These are phyloP conservation scores for Lateolabrax maculatus DNA, from an alignment of 2,797 vertebrate species.

Conservation along the genomic window DNA sequence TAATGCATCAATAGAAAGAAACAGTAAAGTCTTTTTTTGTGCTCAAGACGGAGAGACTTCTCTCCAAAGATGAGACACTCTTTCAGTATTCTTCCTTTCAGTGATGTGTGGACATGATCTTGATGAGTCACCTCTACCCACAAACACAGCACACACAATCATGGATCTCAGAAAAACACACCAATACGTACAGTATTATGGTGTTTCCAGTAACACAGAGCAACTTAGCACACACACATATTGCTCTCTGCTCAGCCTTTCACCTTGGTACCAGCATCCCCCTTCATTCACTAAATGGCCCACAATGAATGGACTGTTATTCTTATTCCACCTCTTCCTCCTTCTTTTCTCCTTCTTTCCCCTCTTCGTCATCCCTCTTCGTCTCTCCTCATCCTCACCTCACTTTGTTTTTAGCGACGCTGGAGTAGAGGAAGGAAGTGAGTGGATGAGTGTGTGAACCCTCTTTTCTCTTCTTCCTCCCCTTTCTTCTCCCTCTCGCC, in stretches of 20 bases:
- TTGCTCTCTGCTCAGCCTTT: slow-evolving; percentile 56
- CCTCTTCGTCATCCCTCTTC: slow-evolving; percentile 48
- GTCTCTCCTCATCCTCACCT: slow-evolving; percentile 43
- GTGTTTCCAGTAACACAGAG: not conserved
- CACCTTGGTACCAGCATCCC: slow-evolving; percentile 69
- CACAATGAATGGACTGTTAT: slow-evolving; percentile 77
- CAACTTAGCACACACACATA: not conserved
- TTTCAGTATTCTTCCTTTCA: slow-evolving; percentile 50
- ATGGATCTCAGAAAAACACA: not conserved
- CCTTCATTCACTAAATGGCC: slow-evolving; percentile 76
- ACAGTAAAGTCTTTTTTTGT: slow-evolving; percentile 13
- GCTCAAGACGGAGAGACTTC: slow-evolving; percentile 3
- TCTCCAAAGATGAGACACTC: slow-evolving; percentile 23
- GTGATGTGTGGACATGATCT: not conserved
- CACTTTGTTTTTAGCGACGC: slow-evolving; percentile 56
- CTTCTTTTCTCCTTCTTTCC: slow-evolving; percentile 46
- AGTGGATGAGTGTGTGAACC: slow-evolving; percentile 67
- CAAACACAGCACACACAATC: not conserved
- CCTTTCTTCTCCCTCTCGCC: slow-evolving; percentile 50
- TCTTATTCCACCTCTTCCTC: slow-evolving; percentile 62
- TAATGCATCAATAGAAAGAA: slow-evolving; percentile 32
- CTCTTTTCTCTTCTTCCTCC: slow-evolving; percentile 34
- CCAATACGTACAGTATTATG: not conserved
- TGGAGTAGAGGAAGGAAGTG: slow-evolving; percentile 69
- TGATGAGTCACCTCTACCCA: slow-evolving; percentile 33